Conservation (phyloP, 2,113 vertebrate species). For the Cygnus buccinator region DNA sequence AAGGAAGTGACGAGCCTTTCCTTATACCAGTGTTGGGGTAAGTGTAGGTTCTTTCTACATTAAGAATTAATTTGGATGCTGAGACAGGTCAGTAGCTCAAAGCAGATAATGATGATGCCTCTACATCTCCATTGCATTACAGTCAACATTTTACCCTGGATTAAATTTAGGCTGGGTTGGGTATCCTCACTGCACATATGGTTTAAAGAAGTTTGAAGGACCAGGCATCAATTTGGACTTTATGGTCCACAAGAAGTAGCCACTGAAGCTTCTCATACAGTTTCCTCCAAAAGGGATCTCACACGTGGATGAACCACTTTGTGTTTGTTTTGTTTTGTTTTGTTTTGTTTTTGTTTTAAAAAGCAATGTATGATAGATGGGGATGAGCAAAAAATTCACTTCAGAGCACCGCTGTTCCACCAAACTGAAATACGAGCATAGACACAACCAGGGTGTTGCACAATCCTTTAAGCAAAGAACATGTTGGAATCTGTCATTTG, state of each 20-base stretch:
- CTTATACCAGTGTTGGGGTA: neutral
- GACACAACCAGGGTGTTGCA: neutral
- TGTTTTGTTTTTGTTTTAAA: too few species aligned
- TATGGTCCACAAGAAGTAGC: neutral
- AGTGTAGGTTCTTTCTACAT: neutral
- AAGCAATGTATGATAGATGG: neutral
- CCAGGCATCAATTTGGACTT: neutral
- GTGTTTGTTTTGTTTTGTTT: too few species aligned
- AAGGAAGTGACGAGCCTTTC: neutral
- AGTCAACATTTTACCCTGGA: neutral
- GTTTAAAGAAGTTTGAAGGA: neutral
- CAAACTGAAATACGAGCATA: neutral
- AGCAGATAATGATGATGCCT: neutral
- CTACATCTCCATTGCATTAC: neutral
- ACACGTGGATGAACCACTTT: neutral
- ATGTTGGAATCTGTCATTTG: neutral
- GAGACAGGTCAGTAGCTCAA: neutral
- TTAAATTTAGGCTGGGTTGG: neutral
- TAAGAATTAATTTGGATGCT: neutral
- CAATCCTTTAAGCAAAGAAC: rapidly evolving
- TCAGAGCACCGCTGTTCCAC: neutral
- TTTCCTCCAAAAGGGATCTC: neutral
- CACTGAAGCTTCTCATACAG: neutral
- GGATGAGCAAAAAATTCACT: neutral
- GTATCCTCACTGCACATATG: neutral